Percentiles rank a stretch among this genome's conserved stretches.
Evolutionary conservation across 2,888 invertebrate genomes (phyloP).

Genomic region (Orthosia gracilis): DNA sequence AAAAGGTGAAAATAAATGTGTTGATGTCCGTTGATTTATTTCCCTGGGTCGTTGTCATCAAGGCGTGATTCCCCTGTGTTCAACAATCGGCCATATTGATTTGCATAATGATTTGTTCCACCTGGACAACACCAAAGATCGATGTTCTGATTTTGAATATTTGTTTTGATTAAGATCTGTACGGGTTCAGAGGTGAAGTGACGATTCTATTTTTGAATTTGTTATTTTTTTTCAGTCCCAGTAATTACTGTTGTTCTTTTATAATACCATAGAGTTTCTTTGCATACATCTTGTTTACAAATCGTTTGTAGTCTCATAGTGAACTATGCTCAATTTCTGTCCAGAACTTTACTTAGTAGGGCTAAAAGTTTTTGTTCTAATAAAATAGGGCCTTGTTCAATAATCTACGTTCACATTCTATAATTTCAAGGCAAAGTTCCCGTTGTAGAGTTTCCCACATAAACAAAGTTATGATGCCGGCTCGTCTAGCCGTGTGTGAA

Average conservation of each 20-base stretch:
- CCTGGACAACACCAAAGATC: slow-evolving; percentile 39
- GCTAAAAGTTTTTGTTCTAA: slow-evolving; percentile 31
- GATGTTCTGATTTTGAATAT: slow-evolving; percentile 50
- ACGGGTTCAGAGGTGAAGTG: slow-evolving; percentile 22
- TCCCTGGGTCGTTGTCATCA: slow-evolving; percentile 71
- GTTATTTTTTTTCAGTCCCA: background rate
- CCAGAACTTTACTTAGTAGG: background rate
- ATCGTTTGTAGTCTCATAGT: background rate
- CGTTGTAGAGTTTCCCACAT: slow-evolving; percentile 65
- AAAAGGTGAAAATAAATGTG: slow-evolving; percentile 80
- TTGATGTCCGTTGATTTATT: slow-evolving; percentile 81
- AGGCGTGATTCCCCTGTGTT: slow-evolving; percentile 70
- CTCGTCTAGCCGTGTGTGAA: slow-evolving; percentile 66
- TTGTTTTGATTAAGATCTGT: slow-evolving; percentile 53
- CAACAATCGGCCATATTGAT: slow-evolving; percentile 69
- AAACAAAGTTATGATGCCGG: slow-evolving; percentile 52
- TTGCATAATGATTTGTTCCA: slow-evolving; percentile 81
- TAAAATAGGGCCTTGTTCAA: slow-evolving; percentile 45
- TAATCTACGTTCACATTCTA: slow-evolving; percentile 39
- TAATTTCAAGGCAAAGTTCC: slow-evolving; percentile 55
- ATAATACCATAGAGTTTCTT: slow-evolving; percentile 1
- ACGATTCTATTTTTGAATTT: slow-evolving; percentile 46
- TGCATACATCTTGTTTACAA: background rate
- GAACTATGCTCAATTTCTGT: background rate
- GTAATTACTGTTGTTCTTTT: background rate